Conservation (phyloP, 2,113 vertebrate species). For the Lepus timidus region DNA sequence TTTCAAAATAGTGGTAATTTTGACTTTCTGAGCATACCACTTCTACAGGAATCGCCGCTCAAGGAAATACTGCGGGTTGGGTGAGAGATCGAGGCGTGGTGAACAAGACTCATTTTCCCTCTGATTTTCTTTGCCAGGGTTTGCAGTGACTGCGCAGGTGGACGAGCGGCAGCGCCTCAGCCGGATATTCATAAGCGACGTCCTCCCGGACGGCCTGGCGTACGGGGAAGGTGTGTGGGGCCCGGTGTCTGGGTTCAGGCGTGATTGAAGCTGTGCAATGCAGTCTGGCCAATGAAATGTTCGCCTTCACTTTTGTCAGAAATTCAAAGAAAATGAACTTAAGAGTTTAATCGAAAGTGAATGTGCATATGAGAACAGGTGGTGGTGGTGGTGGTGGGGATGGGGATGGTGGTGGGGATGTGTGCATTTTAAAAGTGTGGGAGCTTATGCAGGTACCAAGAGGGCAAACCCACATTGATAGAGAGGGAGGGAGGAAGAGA, state of each 20-base stretch:
- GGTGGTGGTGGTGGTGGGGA: background rate
- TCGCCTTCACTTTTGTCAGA: background rate
- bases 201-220: slow-evolving; percentile 92
- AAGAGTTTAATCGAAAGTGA: background rate
- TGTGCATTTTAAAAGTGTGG: background rate
- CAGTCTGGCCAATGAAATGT: background rate
- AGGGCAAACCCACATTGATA: background rate
- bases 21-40: background rate
- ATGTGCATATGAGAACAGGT: accelerated
- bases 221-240: slow-evolving; percentile 91
- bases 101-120: background rate
- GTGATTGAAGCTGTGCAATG: background rate
- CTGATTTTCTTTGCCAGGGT: slow-evolving; percentile 86
- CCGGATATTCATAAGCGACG: slow-evolving; percentile 94
- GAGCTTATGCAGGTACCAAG: background rate
- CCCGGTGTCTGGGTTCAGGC: background rate
- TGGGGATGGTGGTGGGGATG: too few relatives aligned
- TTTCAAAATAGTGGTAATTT: background rate
- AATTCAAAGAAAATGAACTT: slow-evolving; percentile 31
- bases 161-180: slow-evolving; percentile 90
- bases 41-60: background rate
- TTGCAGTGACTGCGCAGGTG: slow-evolving; percentile 94
- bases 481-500: background rate
- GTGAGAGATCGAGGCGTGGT: background rate
- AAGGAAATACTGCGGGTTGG: accelerated